Evolutionary conservation across 2,113 vertebrate species (phyloP).

Genomic region (Tachuris rubrigastra): DNA sequence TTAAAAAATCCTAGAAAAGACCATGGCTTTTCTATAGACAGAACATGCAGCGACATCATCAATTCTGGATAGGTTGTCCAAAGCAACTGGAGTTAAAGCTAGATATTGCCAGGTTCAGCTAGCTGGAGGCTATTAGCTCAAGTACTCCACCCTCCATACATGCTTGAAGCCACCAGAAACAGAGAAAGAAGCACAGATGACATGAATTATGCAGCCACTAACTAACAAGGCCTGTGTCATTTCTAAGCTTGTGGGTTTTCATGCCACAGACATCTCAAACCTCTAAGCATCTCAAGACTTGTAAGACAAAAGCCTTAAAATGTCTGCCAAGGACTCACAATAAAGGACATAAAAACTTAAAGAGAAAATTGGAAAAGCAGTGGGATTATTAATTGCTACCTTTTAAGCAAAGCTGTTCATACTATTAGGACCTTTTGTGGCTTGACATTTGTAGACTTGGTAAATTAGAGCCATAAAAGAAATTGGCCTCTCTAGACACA

Average conservation of each 20-base stretch:
- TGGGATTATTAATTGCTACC: conserved; percentile 32
- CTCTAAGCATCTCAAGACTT: background rate
- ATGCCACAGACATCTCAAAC: background rate
- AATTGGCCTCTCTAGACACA: background rate
- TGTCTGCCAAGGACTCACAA: conserved; percentile 11
- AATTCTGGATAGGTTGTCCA: background rate
- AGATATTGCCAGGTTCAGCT: background rate
- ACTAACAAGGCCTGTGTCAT: background rate
- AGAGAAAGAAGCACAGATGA: background rate
- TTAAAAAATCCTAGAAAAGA: background rate
- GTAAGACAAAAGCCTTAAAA: conserved; percentile 4
- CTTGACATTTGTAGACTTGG: conserved; percentile 34
- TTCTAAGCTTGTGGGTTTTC: background rate
- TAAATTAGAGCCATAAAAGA: conserved; percentile 28
- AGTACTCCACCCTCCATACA: background rate
- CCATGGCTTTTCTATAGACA: background rate
- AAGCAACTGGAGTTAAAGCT: background rate
- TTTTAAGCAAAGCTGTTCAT: conserved; percentile 26
- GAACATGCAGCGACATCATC: background rate
- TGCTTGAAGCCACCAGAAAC: background rate
- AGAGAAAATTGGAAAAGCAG: background rate
- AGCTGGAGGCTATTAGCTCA: background rate
- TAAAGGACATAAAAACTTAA: conserved; percentile 15
- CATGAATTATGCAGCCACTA: background rate
- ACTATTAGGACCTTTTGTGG: background rate